A percentile compares a stretch with the other conserved stretches of the same genome.
phyloP scores from a whole-genome alignment of 2,888 invertebrate species.

The Fragum fragum region DNA sequence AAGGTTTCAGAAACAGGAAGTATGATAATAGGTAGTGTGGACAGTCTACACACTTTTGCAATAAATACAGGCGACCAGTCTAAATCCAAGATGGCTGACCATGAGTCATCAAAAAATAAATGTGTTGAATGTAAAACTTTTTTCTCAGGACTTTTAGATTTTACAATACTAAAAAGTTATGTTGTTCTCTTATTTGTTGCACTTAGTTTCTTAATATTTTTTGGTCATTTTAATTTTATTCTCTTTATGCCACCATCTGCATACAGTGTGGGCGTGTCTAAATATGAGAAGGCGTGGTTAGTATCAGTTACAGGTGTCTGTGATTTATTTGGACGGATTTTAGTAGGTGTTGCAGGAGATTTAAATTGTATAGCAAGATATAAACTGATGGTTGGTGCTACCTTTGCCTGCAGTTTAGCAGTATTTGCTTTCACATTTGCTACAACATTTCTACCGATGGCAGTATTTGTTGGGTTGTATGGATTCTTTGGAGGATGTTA shows the following conservation, averaged over 20 bases:
- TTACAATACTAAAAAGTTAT: constrained; percentile 72
- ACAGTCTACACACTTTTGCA: constrained; percentile 59
- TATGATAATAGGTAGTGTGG: constrained; percentile 69
- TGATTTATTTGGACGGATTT: constrained; percentile 76
- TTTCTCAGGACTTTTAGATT: constrained; percentile 70
- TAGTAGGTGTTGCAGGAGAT: constrained; percentile 76
- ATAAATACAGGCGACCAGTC: constrained; percentile 37
- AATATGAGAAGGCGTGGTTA: constrained; percentile 74
- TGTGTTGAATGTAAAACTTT: constrained; percentile 38
- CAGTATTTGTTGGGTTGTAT: constrained; percentile 74
- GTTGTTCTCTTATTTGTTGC: constrained; percentile 71
- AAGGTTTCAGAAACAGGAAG: constrained; percentile 69
- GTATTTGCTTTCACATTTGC: constrained; percentile 73
- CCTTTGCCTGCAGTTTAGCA: constrained; percentile 70
- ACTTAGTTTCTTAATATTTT: constrained; percentile 75
- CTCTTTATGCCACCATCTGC: constrained; percentile 76
- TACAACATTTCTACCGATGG: constrained; percentile 69
- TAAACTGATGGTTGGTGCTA: constrained; percentile 70
- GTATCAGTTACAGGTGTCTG: constrained; percentile 79
- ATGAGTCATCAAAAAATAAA: constrained; percentile 29
- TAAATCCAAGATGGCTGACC: constrained; percentile 19
- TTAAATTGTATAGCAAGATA: constrained; percentile 73
- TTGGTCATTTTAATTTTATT: constrained; percentile 81
- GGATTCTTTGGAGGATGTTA: constrained; percentile 81
- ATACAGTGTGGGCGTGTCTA: constrained; percentile 60